Evolutionary conservation across 2,888 invertebrate species (phyloP).

Genomic region (Rhingia campestris): DNA sequence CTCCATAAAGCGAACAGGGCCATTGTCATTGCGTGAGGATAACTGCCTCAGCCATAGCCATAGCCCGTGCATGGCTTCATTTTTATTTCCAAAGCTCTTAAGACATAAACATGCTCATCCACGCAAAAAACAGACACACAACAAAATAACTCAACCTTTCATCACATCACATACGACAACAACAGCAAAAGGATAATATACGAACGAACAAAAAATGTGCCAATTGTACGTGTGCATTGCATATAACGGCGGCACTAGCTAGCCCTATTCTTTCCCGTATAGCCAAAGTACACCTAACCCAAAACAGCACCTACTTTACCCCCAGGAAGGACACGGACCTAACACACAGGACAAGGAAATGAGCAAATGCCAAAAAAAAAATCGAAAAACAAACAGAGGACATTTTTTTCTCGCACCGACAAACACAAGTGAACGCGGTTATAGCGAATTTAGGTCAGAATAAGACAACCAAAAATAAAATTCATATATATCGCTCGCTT

Average conservation of each 20-base stretch:
- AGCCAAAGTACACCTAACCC: background rate
- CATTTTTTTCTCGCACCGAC: conserved; percentile 32
- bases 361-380: conserved; percentile 64
- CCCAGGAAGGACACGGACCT: conserved; percentile 26
- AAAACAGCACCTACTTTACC: background rate
- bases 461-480: conserved; percentile 11
- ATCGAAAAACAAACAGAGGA: conserved; percentile 44
- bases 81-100: conserved; percentile 41
- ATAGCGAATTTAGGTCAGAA: conserved; percentile 63
- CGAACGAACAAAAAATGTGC: conserved; percentile 56
- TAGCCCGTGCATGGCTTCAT: conserved; percentile 30
- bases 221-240: conserved; percentile 68
- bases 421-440: conserved; percentile 36
- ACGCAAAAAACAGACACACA: conserved; percentile 24
- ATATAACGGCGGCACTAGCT: conserved; percentile 32
- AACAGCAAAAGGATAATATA: background rate
- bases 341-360: conserved; percentile 56
- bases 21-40: conserved; percentile 48
- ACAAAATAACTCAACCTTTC: conserved; percentile 19
- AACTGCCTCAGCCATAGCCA: conserved; percentile 20
- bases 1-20: background rate
- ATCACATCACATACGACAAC: conserved; percentile 31
- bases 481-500: background rate
- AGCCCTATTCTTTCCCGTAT: conserved; percentile 9
- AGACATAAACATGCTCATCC: conserved; percentile 62